These are phyloP conservation scores for Gymnarchus niloticus DNA, from an alignment of 2,113 vertebrate genomes.

Conservation along the genomic window DNA sequence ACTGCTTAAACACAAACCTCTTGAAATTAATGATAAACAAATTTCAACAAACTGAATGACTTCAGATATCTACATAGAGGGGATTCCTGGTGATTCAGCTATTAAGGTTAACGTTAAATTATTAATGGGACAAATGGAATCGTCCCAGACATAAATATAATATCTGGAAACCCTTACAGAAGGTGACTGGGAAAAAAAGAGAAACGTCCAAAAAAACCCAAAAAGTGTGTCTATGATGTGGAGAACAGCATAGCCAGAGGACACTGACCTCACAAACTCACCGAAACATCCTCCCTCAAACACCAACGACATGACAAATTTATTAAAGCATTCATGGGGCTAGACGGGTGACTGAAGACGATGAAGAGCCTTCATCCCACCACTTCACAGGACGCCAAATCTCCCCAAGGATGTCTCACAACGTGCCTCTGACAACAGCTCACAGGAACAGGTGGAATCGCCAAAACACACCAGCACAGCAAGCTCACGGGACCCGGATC, in stretches of 20 bases:
- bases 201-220: neutral
- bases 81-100: neutral
- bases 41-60: neutral
- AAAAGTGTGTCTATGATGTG: too few species aligned
- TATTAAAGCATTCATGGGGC: neutral
- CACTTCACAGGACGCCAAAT: neutral
- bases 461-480: neutral
- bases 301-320: neutral
- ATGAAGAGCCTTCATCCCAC: neutral
- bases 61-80: neutral
- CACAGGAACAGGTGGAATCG: neutral
- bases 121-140: neutral
- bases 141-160: neutral
- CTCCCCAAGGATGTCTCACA: neutral
- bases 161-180: neutral
- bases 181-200: neutral
- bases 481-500: neutral
- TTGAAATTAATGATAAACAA: neutral
- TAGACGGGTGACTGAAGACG: neutral
- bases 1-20: constrained; percentile 18
- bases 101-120: neutral
- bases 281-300: constrained; percentile 14
- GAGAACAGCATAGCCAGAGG: neutral
- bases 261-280: too few species aligned
- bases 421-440: constrained; percentile 2